Conservation (phyloP, 2,113 vertebrate genomes). For the Cochlearius cochlearius region DNA sequence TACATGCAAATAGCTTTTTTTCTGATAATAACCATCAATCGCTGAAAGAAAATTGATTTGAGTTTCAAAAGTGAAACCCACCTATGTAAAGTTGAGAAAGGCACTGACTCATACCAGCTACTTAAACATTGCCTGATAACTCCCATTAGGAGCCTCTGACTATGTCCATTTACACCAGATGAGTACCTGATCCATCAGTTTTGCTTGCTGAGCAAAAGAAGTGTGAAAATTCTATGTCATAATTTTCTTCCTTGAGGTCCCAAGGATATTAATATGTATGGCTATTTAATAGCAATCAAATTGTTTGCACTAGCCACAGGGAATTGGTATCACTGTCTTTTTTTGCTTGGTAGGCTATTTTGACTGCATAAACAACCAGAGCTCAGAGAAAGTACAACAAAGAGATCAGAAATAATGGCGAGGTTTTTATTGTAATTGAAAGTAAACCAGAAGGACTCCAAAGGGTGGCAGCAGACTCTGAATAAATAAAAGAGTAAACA, state of each 20-base stretch:
- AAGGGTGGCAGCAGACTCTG: background rate
- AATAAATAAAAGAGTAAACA: background rate
- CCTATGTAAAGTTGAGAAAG: background rate
- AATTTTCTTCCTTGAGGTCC: background rate
- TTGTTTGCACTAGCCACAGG: background rate
- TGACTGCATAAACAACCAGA: background rate
- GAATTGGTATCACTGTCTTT: background rate
- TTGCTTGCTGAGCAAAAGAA: background rate
- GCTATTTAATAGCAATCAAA: background rate
- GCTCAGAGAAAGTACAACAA: background rate
- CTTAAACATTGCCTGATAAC: background rate
- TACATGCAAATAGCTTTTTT: background rate
- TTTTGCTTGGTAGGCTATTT: background rate
- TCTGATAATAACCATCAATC: background rate
- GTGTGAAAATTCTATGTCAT: background rate
- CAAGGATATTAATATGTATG: background rate
- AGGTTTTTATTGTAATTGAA: background rate
- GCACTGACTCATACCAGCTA: background rate
- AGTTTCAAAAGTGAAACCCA: background rate
- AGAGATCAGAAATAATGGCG: background rate
- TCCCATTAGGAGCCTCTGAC: background rate
- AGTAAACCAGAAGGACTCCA: background rate
- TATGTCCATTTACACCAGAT: background rate
- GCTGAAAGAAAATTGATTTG: background rate
- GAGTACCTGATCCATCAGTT: background rate